Conservation (phyloP, 2,888 invertebrate species). For the Xylophagus ater region DNA sequence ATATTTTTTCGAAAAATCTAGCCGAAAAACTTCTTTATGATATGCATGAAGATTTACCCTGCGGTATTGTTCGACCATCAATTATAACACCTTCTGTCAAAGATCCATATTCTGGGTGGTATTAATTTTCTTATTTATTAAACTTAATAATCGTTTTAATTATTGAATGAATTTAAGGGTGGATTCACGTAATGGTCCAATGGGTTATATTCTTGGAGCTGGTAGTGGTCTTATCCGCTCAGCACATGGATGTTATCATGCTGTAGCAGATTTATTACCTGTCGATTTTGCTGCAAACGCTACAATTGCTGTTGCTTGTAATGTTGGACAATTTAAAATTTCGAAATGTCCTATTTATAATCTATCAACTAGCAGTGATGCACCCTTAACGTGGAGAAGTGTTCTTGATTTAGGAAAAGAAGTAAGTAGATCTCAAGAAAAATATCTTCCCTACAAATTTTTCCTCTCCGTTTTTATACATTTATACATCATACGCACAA, state of each 20-base stretch:
- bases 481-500: no score
- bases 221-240: constrained; percentile 43
- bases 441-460: no score
- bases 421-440: no score
- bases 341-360: constrained; percentile 41
- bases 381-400: constrained; percentile 45
- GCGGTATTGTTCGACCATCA: constrained; percentile 45
- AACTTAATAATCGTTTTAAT: no score
- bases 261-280: constrained; percentile 44
- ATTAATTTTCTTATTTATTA: no score
- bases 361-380: constrained; percentile 44
- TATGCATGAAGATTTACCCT: constrained; percentile 39
- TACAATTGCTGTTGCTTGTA: constrained; percentile 38
- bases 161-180: constrained; percentile 30
- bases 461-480: no score
- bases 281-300: constrained; percentile 45
- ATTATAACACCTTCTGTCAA: constrained; percentile 30
- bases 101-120: constrained; percentile 35
- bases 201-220: constrained; percentile 32
- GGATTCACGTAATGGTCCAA: constrained; percentile 46
- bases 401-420: constrained; percentile 32
- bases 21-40: constrained; percentile 41
- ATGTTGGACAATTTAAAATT: constrained; percentile 34
- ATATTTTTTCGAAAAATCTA: constrained; percentile 46
- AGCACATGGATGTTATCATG: constrained; percentile 38